phyloP scores from a whole-genome alignment of 2,888 invertebrate genomes.

The Ormyrus labotus region DNA sequence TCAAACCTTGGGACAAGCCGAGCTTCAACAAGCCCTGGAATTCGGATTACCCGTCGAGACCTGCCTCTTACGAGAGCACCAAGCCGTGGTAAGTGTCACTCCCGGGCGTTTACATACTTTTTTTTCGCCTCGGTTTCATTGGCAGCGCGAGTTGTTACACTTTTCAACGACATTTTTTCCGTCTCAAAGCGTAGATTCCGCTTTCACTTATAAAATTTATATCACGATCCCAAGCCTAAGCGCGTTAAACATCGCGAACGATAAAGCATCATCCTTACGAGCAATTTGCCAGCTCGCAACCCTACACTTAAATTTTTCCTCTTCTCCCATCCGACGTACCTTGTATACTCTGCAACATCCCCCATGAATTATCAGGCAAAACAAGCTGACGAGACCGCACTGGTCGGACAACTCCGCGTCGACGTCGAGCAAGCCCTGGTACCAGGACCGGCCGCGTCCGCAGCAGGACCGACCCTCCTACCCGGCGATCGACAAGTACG shows the following conservation, averaged over 20 bases:
- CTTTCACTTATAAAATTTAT: no score
- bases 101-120: neutral
- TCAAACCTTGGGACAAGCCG: slow-evolving; percentile 71
- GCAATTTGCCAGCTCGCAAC: no score
- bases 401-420: slow-evolving; percentile 63
- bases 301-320: no score
- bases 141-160: neutral
- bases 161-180: neutral
- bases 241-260: no score
- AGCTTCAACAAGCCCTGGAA: slow-evolving; percentile 69
- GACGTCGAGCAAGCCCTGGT: slow-evolving; percentile 63
- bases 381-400: slow-evolving; percentile 69
- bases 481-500: slow-evolving; percentile 63
- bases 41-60: slow-evolving; percentile 65
- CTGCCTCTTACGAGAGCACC: slow-evolving; percentile 65
- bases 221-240: no score
- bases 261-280: no score
- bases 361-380: slow-evolving; percentile 63
- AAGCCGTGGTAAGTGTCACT: slow-evolving; percentile 65
- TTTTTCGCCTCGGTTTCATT: neutral
- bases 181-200: neutral
- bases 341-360: no score
- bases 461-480: slow-evolving; percentile 59
- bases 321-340: no score
- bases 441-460: slow-evolving; percentile 52